Evolutionary conservation across 2,797 vertebrate species (phyloP).

Genomic region (Gallinago solitaria): DNA sequence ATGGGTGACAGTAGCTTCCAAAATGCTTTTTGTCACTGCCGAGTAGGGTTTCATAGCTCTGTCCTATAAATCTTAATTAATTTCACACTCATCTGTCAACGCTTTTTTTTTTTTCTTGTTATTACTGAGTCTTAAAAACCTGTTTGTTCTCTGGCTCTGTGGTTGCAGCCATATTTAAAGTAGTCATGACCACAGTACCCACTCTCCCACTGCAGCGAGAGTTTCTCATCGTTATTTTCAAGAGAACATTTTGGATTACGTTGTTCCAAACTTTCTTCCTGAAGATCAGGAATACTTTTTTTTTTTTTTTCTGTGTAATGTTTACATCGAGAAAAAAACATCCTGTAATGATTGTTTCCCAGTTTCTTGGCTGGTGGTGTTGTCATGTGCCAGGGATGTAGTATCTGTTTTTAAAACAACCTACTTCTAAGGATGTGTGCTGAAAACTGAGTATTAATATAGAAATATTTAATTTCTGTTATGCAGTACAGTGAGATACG

Average conservation of each 20-base stretch:
- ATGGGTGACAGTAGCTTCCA: not conserved
- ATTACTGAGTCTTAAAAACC: not conserved
- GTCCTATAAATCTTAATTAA: not conserved
- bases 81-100: not conserved
- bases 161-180: not conserved
- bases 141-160: not conserved
- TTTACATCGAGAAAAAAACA: constrained; percentile 15
- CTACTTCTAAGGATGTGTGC: not conserved
- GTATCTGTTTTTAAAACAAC: not conserved
- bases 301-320: not conserved
- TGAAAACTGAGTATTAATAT: not conserved
- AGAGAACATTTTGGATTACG: not conserved
- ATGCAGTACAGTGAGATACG: not conserved
- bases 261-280: not conserved
- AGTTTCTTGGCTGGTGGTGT: not conserved
- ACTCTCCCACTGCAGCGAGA: not conserved
- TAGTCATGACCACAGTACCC: fast-evolving
- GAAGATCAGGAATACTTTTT: not conserved
- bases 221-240: not conserved
- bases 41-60: not conserved
- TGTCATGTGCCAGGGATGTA: not conserved
- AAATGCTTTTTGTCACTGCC: not conserved
- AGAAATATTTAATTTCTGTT: not conserved
- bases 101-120: not conserved
- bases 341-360: constrained; percentile 14